These are phyloP conservation scores for Cyanocitta stelleri DNA, from an alignment of 2,113 vertebrate species.

Conservation along the genomic window DNA sequence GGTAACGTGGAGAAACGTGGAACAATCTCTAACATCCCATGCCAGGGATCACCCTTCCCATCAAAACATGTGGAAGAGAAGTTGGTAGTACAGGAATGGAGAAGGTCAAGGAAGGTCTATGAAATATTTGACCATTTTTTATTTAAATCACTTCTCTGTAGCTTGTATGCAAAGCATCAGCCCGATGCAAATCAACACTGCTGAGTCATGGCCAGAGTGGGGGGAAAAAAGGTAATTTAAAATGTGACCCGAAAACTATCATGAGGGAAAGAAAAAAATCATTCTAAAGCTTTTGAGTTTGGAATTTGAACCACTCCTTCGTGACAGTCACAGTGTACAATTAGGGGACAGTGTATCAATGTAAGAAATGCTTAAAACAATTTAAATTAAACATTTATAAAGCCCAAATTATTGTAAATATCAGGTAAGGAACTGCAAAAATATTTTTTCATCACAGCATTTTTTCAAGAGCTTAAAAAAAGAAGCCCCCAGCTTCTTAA, in stretches of 20 bases:
- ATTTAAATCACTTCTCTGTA: background rate
- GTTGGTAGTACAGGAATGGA: background rate
- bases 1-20: background rate
- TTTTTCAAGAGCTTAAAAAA: background rate
- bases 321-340: background rate
- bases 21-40: no score
- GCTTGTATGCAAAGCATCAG: background rate
- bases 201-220: background rate
- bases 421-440: background rate
- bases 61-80: background rate
- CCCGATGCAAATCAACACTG: background rate
- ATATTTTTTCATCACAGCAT: background rate
- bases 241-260: background rate
- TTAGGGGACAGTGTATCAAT: background rate
- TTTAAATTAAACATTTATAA: background rate
- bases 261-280: background rate
- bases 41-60: background rate
- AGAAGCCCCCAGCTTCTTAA: background rate
- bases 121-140: background rate
- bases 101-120: background rate
- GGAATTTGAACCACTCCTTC: background rate
- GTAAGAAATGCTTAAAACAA: background rate
- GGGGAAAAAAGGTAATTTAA: background rate
- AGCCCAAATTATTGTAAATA: background rate
- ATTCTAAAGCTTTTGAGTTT: background rate